phyloP scores from a whole-genome alignment of 2,888 invertebrate species.

The Pimpla rufipes region DNA sequence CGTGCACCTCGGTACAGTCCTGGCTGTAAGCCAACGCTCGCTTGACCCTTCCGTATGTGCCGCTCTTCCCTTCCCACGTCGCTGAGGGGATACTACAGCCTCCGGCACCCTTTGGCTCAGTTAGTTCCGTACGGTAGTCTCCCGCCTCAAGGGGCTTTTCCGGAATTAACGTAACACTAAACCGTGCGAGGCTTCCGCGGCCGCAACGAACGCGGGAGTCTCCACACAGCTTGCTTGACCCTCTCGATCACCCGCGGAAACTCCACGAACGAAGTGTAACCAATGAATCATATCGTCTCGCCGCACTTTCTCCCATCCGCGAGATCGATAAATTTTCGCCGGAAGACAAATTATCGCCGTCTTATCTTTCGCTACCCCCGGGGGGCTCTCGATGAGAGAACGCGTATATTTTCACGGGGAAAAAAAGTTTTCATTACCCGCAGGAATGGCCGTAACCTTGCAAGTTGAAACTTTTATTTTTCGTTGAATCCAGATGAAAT shows the following conservation, averaged over 20 bases:
- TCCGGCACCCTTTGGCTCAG: constrained; percentile 76
- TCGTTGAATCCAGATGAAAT: constrained; percentile 46
- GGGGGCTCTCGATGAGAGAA: constrained; percentile 40
- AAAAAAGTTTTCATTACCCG: constrained; percentile 44
- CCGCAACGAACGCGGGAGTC: constrained; percentile 58
- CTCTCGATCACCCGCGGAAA: constrained; percentile 47
- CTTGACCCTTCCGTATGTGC: constrained; percentile 77
- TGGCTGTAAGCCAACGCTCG: constrained; percentile 75
- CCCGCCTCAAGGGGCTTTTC: constrained; percentile 75
- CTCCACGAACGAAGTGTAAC: constrained; percentile 35
- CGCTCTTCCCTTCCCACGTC: constrained; percentile 36
- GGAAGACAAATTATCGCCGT: constrained; percentile 30
- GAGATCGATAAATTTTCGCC: constrained; percentile 23
- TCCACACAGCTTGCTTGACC: constrained; percentile 59
- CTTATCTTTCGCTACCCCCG: no score
- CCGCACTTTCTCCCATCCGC: constrained; percentile 12
- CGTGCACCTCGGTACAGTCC: constrained; percentile 56
- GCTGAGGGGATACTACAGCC: constrained; percentile 37
- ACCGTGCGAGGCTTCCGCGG: constrained; percentile 71
- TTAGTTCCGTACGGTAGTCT: constrained; percentile 73
- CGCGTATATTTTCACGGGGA: constrained; percentile 22
- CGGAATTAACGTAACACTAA: constrained; percentile 79
- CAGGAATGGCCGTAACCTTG: constrained; percentile 59
- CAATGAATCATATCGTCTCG: constrained; percentile 59
- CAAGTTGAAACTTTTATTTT: constrained; percentile 56